Percentiles rank a stretch among this genome's conserved stretches.
These are phyloP conservation scores for Lasaia peninsularis DNA, from an alignment of 1,140 invertebrate species.

Conservation along the genomic window DNA sequence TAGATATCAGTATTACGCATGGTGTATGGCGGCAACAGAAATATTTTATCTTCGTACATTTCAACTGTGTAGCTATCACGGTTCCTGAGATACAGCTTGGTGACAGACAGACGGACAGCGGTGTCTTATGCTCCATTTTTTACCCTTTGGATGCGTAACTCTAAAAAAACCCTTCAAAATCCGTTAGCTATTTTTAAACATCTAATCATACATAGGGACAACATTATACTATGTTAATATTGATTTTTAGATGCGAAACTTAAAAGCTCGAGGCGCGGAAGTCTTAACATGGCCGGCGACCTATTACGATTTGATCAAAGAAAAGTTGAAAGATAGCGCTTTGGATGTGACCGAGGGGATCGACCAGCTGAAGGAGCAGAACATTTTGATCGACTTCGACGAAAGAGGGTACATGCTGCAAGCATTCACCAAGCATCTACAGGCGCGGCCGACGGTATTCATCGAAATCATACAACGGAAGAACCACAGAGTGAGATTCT, in stretches of 20 bases:
- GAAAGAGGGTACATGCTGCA: conserved; percentile 98
- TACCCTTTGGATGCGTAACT: too few species aligned
- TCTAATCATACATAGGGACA: too few species aligned
- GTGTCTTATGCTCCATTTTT: too few species aligned
- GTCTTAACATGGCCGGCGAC: conserved; percentile 93
- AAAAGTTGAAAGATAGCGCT: conserved; percentile 86
- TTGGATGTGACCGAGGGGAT: conserved; percentile 92
- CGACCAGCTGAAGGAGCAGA: conserved; percentile 88
- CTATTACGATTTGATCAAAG: conserved; percentile 93
- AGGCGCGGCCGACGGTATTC: conserved; percentile 98
- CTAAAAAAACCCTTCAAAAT: too few species aligned
- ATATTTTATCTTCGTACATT: too few species aligned
- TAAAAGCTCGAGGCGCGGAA: conserved; percentile 90
- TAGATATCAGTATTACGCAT: too few species aligned
- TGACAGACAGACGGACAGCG: too few species aligned
- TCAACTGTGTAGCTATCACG: too few species aligned
- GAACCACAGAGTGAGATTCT: conserved; percentile 91
- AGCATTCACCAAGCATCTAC: conserved; percentile 98
- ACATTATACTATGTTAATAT: too few species aligned
- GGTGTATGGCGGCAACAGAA: too few species aligned
- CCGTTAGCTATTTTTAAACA: too few species aligned
- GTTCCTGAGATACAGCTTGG: too few species aligned
- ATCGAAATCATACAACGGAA: conserved; percentile 97
- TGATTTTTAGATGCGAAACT: conserved; percentile 83
- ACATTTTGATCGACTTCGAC: conserved; percentile 98